Conservation (phyloP, 2,797 vertebrate species). For the Lutra lutra region DNA sequence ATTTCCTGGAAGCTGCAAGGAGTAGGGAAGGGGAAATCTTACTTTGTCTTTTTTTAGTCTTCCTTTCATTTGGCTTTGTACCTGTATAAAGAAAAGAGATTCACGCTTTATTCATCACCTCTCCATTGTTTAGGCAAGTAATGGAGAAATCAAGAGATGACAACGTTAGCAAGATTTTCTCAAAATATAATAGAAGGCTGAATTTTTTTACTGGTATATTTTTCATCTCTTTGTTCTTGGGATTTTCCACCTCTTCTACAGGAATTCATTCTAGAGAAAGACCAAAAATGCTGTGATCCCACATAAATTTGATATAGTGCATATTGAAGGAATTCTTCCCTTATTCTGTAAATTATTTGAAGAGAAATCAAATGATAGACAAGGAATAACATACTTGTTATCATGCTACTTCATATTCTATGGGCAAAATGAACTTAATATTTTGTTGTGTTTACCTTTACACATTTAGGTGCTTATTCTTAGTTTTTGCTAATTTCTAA, state of each 20-base stretch:
- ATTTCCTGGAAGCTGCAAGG: neutral
- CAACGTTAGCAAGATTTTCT: neutral
- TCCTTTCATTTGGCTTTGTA: neutral
- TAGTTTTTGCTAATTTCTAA: neutral
- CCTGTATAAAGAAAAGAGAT: neutral
- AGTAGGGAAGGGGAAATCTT: too few species aligned
- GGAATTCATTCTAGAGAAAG: neutral
- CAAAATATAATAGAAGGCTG: neutral
- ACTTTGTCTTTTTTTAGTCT: neutral
- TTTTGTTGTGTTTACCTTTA: neutral
- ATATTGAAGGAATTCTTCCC: neutral
- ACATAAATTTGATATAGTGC: neutral
- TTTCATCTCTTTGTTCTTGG: neutral
- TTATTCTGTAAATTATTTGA: neutral
- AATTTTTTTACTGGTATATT: neutral
- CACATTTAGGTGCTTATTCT: neutral
- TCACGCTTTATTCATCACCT: neutral
- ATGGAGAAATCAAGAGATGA: neutral
- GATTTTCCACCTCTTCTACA: neutral
- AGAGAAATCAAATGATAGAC: neutral
- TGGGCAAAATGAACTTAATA: neutral
- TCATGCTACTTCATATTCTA: neutral
- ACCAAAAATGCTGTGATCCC: neutral
- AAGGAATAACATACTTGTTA: neutral
- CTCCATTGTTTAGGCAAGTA: neutral